A percentile compares a stretch with the other conserved stretches of the same genome.
phyloP scores from a whole-genome alignment of 2,888 invertebrate genomes.

The Polietes domitor region DNA sequence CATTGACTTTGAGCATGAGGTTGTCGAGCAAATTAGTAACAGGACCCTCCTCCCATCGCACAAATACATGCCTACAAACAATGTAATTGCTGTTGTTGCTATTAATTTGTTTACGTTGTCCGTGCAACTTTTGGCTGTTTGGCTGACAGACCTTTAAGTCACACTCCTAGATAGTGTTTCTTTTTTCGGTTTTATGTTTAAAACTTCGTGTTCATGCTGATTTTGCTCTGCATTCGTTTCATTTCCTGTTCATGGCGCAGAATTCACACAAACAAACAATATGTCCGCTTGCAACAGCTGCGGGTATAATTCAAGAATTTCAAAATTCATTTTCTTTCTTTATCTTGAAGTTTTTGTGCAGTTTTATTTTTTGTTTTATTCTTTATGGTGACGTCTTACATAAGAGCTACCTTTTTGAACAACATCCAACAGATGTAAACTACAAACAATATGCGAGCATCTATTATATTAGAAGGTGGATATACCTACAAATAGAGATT shows the following conservation, averaged over 20 bases:
- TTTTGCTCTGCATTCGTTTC: not conserved
- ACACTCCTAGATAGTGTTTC: not conserved
- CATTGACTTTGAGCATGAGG: constrained; percentile 22
- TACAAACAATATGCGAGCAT: not conserved
- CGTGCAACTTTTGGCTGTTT: not conserved
- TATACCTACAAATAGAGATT: not conserved
- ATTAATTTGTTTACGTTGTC: not conserved
- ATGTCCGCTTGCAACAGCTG: constrained; percentile 7
- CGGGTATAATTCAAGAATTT: not conserved
- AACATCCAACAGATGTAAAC: not conserved
- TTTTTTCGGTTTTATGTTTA: not conserved
- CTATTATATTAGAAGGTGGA: not conserved
- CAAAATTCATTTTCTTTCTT: not conserved
- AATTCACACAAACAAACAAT: constrained; percentile 18
- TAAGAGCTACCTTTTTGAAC: not conserved
- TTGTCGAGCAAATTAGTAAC: not conserved
- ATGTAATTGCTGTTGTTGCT: constrained; percentile 10
- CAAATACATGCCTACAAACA: no score
- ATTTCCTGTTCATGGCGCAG: not conserved
- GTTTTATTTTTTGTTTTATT: not conserved
- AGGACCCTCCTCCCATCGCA: no score
- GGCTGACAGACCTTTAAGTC: not conserved
- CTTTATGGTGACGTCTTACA: not conserved
- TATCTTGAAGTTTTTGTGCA: not conserved
- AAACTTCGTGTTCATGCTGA: not conserved